Evolutionary conservation across 2,113 vertebrate genomes (phyloP).

Genomic region (Dicerorhinus sumatrensis): DNA sequence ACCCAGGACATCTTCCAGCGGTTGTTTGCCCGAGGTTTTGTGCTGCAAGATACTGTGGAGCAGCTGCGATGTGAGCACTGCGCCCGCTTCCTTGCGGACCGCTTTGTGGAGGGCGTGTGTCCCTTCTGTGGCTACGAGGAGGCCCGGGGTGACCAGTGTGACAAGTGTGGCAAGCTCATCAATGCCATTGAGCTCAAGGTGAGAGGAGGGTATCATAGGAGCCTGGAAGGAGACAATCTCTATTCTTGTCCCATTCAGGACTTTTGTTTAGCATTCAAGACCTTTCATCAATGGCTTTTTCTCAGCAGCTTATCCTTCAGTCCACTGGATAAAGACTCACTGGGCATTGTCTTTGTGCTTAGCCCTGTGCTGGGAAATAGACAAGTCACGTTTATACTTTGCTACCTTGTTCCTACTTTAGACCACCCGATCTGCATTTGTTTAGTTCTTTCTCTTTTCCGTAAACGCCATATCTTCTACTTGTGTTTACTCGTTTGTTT

Average conservation of each 20-base stretch:
- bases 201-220: background rate
- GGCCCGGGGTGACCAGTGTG: constrained; percentile 97
- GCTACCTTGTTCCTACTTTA: background rate
- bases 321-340: background rate
- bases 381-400: background rate
- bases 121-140: constrained; percentile 94
- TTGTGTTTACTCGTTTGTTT: background rate
- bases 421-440: background rate
- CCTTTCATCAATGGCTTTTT: background rate
- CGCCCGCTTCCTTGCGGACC: constrained; percentile 95
- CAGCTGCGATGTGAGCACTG: constrained; percentile 94
- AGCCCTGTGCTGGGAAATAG: background rate
- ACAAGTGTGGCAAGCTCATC: constrained; percentile 97
- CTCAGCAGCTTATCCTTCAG: background rate
- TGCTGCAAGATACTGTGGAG: constrained; percentile 93
- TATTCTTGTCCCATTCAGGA: background rate
- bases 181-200: constrained; percentile 97
- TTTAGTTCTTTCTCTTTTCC: background rate
- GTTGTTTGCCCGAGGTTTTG: constrained; percentile 88
- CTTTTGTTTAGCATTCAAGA: background rate
- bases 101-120: constrained; percentile 97
- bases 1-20: constrained; percentile 96
- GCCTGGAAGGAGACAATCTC: background rate
- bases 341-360: background rate
- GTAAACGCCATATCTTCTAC: background rate